A percentile compares a stretch with the other conserved stretches of the same genome.
Conservation (phyloP, 2,113 vertebrate species). For the Shinisaurus crocodilurus region DNA sequence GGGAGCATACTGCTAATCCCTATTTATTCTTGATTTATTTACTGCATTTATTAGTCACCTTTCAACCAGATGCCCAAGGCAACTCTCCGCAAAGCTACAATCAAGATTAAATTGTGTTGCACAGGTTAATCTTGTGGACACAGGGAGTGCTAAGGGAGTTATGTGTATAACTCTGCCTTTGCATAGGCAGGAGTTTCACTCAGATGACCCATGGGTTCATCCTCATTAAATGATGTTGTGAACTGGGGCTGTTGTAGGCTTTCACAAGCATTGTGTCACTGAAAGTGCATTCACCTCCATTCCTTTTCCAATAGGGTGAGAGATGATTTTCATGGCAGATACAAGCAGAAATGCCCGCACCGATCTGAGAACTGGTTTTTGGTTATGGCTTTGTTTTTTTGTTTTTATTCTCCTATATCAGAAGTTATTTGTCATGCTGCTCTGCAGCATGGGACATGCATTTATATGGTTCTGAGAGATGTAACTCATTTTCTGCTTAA, state of each 20-base stretch:
- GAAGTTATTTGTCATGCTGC: slow-evolving; percentile 66
- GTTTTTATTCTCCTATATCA: slow-evolving; percentile 55
- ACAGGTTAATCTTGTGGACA: no score
- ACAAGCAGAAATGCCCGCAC: slow-evolving; percentile 22
- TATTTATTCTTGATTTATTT: not conserved
- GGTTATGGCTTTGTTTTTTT: slow-evolving; percentile 70
- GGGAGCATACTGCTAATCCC: not conserved
- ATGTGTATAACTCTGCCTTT: not conserved
- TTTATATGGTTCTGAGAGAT: slow-evolving; percentile 54
- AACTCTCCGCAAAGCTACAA: not conserved
- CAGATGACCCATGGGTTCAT: not conserved
- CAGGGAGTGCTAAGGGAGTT: no score
- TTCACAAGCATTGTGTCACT: not conserved
- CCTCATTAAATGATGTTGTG: not conserved
- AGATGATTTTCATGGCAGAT: slow-evolving; percentile 59
- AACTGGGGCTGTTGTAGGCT: slow-evolving; percentile 4
- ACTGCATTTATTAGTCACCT: not conserved
- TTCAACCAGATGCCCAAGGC: not conserved
- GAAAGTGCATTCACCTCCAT: slow-evolving; percentile 34
- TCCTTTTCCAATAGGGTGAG: slow-evolving; percentile 35
- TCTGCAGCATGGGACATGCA: slow-evolving; percentile 41
- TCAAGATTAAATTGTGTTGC: not conserved
- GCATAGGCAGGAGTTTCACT: not conserved
- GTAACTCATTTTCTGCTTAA: slow-evolving; percentile 70
- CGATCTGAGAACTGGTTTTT: slow-evolving; percentile 44